Conservation (phyloP, 1,140 invertebrate species). For the Papilio polytes region DNA sequence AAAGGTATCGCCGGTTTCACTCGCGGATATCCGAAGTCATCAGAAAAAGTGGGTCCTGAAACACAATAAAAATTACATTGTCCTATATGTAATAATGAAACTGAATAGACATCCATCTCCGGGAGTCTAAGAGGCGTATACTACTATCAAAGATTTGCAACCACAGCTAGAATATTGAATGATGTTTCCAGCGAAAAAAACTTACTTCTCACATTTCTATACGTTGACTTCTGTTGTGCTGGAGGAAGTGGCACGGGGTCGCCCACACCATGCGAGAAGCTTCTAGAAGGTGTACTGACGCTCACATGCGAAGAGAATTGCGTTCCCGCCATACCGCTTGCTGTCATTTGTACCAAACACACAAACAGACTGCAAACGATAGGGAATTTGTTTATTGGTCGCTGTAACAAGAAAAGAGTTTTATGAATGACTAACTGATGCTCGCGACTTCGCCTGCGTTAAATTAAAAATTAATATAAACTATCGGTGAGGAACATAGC, state of each 20-base stretch:
- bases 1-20: conserved; percentile 58
- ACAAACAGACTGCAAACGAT: conserved; percentile 45
- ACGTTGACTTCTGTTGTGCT: conserved; percentile 44
- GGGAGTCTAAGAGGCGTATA: too few relatives aligned
- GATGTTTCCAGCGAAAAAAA: not conserved
- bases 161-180: too few relatives aligned
- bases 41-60: conserved; percentile 49
- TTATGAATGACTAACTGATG: not conserved
- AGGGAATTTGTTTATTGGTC: conserved; percentile 30
- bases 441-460: too few relatives aligned
- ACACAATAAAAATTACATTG: conserved; percentile 32
- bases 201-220: conserved; percentile 60
- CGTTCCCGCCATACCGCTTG: conserved; percentile 50
- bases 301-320: conserved; percentile 79
- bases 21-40: conserved; percentile 61
- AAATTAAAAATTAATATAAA: too few relatives aligned
- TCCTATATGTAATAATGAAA: not conserved
- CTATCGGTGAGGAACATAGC: too few relatives aligned
- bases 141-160: too few relatives aligned
- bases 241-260: conserved; percentile 59
- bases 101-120: too few relatives aligned
- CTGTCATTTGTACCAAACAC: conserved; percentile 46
- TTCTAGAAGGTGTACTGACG: conserved; percentile 73
- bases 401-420: conserved; percentile 42
- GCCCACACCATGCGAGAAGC: conserved; percentile 79